Evolutionary conservation across 1,140 invertebrate species (phyloP).

Genomic region (Drosophila rhopaloa): DNA sequence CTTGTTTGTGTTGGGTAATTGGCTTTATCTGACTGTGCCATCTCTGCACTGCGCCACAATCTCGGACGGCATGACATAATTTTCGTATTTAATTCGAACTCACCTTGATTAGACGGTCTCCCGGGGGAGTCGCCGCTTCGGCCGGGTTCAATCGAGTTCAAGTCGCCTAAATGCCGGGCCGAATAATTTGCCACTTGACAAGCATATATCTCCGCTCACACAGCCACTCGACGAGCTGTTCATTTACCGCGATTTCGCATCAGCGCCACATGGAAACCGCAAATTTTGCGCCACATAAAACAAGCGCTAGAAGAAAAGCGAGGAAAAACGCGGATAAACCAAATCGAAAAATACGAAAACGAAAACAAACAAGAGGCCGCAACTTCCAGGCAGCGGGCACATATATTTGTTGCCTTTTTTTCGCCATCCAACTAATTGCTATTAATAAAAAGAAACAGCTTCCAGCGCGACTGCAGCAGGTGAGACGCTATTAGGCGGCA

Average conservation of each 20-base stretch:
- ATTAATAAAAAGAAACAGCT: conserved; percentile 71
- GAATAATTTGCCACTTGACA: conserved; percentile 55
- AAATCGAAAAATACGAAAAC: conserved; percentile 16
- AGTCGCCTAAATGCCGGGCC: conserved; percentile 52
- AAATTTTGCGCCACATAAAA: conserved; percentile 71
- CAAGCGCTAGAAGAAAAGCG: conserved; percentile 44
- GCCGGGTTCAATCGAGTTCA: conserved; percentile 69
- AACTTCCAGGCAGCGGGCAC: conserved; percentile 53
- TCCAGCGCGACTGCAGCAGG: conserved; percentile 33
- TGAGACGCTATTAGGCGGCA: conserved; percentile 49
- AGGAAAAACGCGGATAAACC: conserved; percentile 41
- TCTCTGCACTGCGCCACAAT: conserved; percentile 67
- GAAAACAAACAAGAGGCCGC: conserved; percentile 55
- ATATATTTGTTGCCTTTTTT: conserved; percentile 31
- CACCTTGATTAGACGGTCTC: conserved; percentile 74
- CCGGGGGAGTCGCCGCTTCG: conserved; percentile 12
- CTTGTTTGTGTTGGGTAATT: conserved; percentile 45
- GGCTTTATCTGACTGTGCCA: conserved; percentile 63
- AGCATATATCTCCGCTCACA: conserved; percentile 30
- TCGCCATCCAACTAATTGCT: conserved; percentile 63
- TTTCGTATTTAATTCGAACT: conserved; percentile 64
- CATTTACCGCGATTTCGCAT: conserved; percentile 58
- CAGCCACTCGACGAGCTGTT: conserved; percentile 20
- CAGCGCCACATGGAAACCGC: conserved; percentile 59
- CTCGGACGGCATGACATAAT: conserved; percentile 66